Percentiles rank a stretch among this genome's conserved stretches.
phyloP scores from a whole-genome alignment of 2,113 vertebrate species.

The Crotalus helleri region DNA sequence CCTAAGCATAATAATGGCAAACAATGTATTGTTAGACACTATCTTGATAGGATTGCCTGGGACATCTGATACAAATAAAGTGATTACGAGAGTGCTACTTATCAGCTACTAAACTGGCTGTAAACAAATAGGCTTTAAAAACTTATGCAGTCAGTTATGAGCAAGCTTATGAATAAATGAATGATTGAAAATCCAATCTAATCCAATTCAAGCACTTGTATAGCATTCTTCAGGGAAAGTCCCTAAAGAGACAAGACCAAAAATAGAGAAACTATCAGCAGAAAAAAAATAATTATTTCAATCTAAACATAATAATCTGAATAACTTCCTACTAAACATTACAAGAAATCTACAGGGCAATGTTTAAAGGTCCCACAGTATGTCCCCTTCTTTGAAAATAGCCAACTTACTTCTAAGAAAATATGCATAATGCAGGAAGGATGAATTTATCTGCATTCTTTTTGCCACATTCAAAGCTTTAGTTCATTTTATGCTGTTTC shows the following conservation, averaged over 20 bases:
- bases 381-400: background rate
- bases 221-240: background rate
- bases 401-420: background rate
- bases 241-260: slow-evolving; percentile 10
- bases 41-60: background rate
- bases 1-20: background rate
- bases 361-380: background rate
- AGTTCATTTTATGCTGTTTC: background rate
- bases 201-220: background rate
- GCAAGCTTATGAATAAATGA: slow-evolving; percentile 16
- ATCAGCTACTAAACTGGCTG: background rate
- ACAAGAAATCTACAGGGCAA: background rate
- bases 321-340: background rate
- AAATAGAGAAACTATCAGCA: background rate
- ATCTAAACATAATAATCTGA: background rate
- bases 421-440: background rate
- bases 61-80: background rate
- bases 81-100: slow-evolving; percentile 20
- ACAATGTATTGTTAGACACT: slow-evolving; percentile 3
- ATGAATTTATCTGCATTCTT: background rate
- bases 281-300: background rate
- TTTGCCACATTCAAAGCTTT: background rate
- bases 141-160: background rate
- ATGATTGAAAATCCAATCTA: slow-evolving; percentile 16
- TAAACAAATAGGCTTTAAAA: slow-evolving; percentile 4